Conservation (phyloP, 1,140 invertebrate genomes). For the Drosophila subobscura region DNA sequence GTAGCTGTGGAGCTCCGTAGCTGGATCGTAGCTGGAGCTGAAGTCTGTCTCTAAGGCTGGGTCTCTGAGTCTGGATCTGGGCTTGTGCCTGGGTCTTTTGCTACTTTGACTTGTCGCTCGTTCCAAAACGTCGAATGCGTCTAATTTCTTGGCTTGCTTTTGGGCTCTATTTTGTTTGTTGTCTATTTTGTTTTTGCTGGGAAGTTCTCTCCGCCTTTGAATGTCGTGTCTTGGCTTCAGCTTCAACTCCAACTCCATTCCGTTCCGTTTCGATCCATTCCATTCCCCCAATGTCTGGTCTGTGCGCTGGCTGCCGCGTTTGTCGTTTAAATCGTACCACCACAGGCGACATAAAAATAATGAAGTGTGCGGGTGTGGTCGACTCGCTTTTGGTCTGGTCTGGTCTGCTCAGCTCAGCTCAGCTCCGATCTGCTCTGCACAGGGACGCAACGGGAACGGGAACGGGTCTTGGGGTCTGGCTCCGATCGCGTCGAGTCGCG, state of each 20-base stretch:
- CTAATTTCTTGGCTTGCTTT: slow-evolving; percentile 74
- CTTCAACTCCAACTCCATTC: not conserved
- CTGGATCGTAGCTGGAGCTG: no score
- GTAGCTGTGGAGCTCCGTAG: no score
- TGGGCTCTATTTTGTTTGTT: slow-evolving; percentile 34
- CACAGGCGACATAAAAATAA: slow-evolving; percentile 84
- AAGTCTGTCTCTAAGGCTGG: slow-evolving; percentile 5
- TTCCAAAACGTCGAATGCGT: slow-evolving; percentile 79
- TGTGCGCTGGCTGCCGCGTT: slow-evolving; percentile 54
- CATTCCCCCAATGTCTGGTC: slow-evolving; percentile 43
- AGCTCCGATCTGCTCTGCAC: not conserved
- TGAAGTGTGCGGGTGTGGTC: slow-evolving; percentile 84
- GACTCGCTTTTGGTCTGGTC: slow-evolving; percentile 71
- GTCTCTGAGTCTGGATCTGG: slow-evolving; percentile 7
- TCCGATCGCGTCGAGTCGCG: slow-evolving; percentile 4
- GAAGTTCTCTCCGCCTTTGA: slow-evolving; percentile 18
- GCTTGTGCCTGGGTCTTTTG: slow-evolving; percentile 52
- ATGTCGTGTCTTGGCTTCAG: slow-evolving; percentile 46
- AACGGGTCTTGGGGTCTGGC: slow-evolving; percentile 7
- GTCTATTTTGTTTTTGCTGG: slow-evolving; percentile 11
- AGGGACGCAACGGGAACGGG: no score
- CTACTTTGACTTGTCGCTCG: slow-evolving; percentile 78
- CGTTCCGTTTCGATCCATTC: slow-evolving; percentile 31
- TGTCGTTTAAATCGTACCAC: slow-evolving; percentile 83
- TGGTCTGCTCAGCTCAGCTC: slow-evolving; percentile 28